Base-by-base conservation (phyloP, 2,888 invertebrate species). In the Glaucopsyche alexis region DNA sequence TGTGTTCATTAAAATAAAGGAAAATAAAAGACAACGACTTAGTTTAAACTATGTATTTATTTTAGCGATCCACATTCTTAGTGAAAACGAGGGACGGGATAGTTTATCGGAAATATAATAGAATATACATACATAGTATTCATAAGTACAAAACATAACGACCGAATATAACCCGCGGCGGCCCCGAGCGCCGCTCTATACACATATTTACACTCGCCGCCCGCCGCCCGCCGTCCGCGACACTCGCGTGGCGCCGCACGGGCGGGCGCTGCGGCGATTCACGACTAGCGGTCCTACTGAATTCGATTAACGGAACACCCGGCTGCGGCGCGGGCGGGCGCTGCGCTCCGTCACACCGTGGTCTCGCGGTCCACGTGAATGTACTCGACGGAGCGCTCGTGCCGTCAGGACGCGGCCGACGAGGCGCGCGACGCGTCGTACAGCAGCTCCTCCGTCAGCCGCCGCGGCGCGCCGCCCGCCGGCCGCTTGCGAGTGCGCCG, bases 291-390 rank as follows among this genome's bases (percentile, higher is more conserved):
- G 40, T 52, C 52, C 42, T 52, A 52, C 52, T 55, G 50, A 52
- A 50, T 52, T 55, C 14, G 72, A 76, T 65, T 67, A 60, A 75
- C 71, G 55, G 65, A 65, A 71, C 66, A 52, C 71, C 50, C 65
- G 47, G 47, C 64, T 29, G 13, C 14, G 14, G 40, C 47, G 11
- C 47, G 72, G 49, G 52, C 64, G 50, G 29, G 9, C 16, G 8
- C 38, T 6, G 87, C 89, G 87, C 87, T 85, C 87, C 89, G 94
- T 96, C 95, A 97, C 94, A 98, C 97, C 83, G 97, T 97, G 87
- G 97, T 97, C 94, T 97, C 97, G 89, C 97, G 96, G 94, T 98
- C 97, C 94, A 97, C 96, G 93, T 97, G 97, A 87, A 97, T 97
- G 91, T 96, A 97, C 90, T 97, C 97, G 94, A 97, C 97, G 94